Base-by-base conservation (phyloP, 2,113 vertebrate species). In the Malaclemys terrapin region DNA sequence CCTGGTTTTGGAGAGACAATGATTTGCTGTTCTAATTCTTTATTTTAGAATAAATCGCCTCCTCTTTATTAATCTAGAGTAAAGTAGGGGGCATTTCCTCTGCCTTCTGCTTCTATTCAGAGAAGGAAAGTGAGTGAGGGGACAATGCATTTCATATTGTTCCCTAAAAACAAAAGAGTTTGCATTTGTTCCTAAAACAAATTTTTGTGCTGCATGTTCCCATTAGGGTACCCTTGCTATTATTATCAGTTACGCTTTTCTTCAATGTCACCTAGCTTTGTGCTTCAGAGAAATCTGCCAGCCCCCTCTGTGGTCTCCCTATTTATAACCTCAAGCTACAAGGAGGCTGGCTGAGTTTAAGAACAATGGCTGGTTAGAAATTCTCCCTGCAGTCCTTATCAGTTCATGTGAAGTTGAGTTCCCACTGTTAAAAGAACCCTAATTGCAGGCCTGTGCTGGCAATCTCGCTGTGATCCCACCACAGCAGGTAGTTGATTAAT, bases 401-500 rank as follows among this genome's bases (percentile, higher is more conserved):
- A 57, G 47, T 82, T 91, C 62, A 22, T 72, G 47, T 87, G 87
- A 92, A 93, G 56, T 80, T 88, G 85, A 82, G 81, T 87, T 93
- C 82, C 79, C n/a, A 80, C 81, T 94, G 87, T 83, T 65, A 69
- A 89, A 87, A 84, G 80, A 84, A n/a, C 27, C 24, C 87, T 92
- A 87, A 84, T 85, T 90, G 45, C 49, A 89, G 94, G 69, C 7
- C 35, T 89, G 45, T 53, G 10, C 4, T 49, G 69, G 6, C 47
- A 87, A 56, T 89, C 38, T 94, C 42, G 14, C 82, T 79, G 38
- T 80, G 75, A 75, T 91, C 52, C 35, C 76, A 59, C 49, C 91
- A 54, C 89, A 93, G 93, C 89, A 96, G 91, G 87, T 65, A 85
- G 53, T 57, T 29, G 85, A 79, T 85, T 95, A 91, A 95, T 93